phyloP scores from a whole-genome alignment of 1,140 invertebrate species.

The Cotesia chilonis region DNA sequence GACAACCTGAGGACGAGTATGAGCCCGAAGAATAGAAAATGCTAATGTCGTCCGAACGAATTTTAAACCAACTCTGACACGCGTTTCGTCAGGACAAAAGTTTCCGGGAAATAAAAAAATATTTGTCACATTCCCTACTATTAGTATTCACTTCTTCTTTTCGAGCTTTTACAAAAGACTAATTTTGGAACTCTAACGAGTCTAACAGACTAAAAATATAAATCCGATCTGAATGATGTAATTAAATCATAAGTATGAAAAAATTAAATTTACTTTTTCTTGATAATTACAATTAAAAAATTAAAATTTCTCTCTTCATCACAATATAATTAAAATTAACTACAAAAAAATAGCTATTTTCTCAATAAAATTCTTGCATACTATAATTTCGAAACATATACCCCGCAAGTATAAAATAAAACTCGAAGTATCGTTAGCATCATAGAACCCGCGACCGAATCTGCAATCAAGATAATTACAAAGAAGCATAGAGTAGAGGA shows the following conservation, averaged over 20 bases:
- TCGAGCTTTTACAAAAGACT: constrained; percentile 12
- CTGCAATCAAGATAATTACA: constrained; percentile 26
- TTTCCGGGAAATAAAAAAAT: constrained; percentile 21
- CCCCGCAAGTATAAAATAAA: neutral
- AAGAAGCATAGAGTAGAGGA: constrained; percentile 11
- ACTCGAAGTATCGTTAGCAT: neutral
- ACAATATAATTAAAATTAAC: no score
- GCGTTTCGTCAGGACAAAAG: constrained; percentile 27
- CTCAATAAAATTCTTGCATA: no score
- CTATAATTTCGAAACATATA: neutral
- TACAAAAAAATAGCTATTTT: no score
- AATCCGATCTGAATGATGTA: neutral
- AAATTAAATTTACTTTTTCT: no score
- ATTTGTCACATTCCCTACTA: constrained; percentile 18
- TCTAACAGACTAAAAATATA: neutral
- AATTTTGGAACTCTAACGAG: constrained; percentile 1
- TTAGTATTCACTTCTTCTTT: constrained; percentile 13
- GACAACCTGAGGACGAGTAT: constrained; percentile 8
- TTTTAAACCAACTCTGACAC: constrained; percentile 1
- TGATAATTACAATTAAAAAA: no score
- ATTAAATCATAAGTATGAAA: no score
- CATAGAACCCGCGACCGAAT: neutral
- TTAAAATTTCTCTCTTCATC: no score
- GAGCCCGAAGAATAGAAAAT: constrained; percentile 33
- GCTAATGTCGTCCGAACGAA: constrained; percentile 18